These are phyloP conservation scores for Dinomys branickii DNA, from an alignment of 2,113 vertebrate species.

Conservation along the genomic window DNA sequence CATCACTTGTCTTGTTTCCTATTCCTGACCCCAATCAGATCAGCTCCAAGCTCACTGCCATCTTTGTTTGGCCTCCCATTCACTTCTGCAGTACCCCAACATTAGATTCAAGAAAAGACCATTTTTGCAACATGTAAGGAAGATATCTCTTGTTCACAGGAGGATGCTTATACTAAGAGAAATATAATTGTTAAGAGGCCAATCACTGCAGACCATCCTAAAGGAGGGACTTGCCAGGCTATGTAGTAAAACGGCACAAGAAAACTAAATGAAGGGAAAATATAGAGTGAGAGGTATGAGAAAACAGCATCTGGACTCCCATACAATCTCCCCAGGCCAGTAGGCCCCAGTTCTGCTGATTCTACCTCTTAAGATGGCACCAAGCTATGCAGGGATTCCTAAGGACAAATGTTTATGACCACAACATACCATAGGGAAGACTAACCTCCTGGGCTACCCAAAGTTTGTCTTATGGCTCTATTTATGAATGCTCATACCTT, in stretches of 20 bases:
- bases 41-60: background rate
- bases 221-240: background rate
- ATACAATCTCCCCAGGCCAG: background rate
- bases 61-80: background rate
- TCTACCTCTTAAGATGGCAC: background rate
- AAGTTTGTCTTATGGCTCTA: background rate
- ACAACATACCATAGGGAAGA: background rate
- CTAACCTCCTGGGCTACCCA: background rate
- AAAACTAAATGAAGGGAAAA: background rate
- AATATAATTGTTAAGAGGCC: background rate
- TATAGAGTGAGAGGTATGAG: background rate
- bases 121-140: background rate
- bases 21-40: background rate
- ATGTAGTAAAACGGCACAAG: background rate
- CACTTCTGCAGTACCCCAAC: background rate
- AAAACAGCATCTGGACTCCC: background rate
- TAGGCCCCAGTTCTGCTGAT: background rate
- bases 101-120: background rate
- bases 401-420: background rate
- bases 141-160: background rate
- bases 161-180: background rate
- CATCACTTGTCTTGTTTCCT: background rate
- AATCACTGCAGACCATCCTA: constrained; percentile 15
- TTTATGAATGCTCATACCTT: background rate
- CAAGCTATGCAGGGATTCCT: background rate